Evolutionary conservation across 2,888 invertebrate genomes (phyloP).

Genomic region (Troilus luridus): DNA sequence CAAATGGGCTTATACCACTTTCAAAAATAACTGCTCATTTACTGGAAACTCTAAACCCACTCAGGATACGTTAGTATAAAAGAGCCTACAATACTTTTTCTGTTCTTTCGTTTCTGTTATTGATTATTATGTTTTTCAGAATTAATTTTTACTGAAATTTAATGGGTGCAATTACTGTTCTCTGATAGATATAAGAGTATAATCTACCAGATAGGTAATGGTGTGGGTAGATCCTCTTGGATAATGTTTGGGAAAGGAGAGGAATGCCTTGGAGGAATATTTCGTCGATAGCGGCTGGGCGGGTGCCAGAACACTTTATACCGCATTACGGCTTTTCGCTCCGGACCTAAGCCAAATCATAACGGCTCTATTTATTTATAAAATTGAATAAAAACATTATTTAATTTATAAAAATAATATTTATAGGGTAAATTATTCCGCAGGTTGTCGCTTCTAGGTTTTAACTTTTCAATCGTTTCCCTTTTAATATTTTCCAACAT

Average conservation of each 20-base stretch:
- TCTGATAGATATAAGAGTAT: background rate
- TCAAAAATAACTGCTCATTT: too few relatives aligned
- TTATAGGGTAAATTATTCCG: background rate
- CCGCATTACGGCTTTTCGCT: constrained; percentile 14
- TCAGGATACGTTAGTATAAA: too few relatives aligned
- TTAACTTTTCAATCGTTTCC: too few relatives aligned
- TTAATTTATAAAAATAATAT: background rate
- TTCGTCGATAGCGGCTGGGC: background rate
- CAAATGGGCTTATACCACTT: too few relatives aligned
- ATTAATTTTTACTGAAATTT: too few relatives aligned
- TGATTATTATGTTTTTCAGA: too few relatives aligned
- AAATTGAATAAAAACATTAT: background rate
- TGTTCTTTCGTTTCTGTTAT: too few relatives aligned
- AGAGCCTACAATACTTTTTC: too few relatives aligned
- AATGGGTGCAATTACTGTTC: too few relatives aligned
- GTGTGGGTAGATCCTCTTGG: background rate
- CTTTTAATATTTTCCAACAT: too few relatives aligned
- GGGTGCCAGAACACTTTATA: constrained; percentile 13
- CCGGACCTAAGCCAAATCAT: background rate
- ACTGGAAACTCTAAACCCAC: too few relatives aligned
- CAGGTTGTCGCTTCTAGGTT: too few relatives aligned
- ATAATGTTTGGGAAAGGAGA: background rate
- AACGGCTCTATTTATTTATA: background rate
- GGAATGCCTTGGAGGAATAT: background rate
- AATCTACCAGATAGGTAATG: background rate